These are phyloP conservation scores for Acromyrmex echinatior DNA, from an alignment of 1,140 invertebrate genomes.

Conservation along the genomic window DNA sequence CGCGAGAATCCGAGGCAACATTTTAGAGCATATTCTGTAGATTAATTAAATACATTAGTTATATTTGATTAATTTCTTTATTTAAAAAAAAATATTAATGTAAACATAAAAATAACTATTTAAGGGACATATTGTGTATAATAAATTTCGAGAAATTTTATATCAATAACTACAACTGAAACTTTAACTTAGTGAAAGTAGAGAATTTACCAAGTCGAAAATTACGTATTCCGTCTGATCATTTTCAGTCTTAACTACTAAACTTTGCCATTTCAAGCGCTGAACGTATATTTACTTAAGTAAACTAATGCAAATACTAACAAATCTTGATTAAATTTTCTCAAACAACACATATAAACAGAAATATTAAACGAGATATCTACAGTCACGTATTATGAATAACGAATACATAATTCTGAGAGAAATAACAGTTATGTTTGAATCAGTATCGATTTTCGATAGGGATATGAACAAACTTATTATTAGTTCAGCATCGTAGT, in stretches of 20 bases:
- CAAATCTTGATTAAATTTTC: conserved; percentile 26
- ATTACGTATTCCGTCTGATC: conserved; percentile 46
- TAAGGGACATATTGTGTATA: neutral
- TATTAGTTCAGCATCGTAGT: neutral
- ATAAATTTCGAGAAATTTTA: neutral
- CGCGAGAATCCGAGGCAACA: neutral
- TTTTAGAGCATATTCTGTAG: neutral
- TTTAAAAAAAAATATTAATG: neutral
- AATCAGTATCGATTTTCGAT: neutral
- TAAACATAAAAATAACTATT: neutral
- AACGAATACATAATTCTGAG: neutral
- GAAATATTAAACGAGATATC: conserved; percentile 1
- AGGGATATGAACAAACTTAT: neutral
- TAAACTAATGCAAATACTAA: conserved; percentile 17
- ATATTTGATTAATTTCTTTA: neutral
- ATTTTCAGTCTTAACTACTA: conserved; percentile 28
- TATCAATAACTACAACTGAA: conserved; percentile 5
- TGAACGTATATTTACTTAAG: neutral
- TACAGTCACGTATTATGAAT: neutral
- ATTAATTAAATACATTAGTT: neutral
- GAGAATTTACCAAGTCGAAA: conserved; percentile 8
- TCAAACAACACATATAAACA: neutral
- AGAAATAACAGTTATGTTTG: neutral
- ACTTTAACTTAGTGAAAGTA: conserved; percentile 5
- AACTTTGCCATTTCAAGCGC: conserved; percentile 13